Base-by-base conservation (phyloP, 2,888 invertebrate species). In the Metallyticus violacea region DNA sequence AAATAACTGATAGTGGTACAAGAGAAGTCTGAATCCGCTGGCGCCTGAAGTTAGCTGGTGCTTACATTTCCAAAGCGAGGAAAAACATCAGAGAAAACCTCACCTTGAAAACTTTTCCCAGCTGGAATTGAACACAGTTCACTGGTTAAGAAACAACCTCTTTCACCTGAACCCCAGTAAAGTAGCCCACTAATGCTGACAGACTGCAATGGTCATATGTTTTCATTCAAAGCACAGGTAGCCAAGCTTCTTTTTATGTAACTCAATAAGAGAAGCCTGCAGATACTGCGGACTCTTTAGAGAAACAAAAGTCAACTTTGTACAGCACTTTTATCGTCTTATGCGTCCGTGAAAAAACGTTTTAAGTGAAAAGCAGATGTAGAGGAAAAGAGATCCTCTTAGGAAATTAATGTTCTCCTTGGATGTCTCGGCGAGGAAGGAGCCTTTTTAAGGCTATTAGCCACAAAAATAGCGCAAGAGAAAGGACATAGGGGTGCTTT, bases 381-480 rank as follows among this genome's bases (percentile, higher is more conserved):
- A 85, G 40, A 26, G 30, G 83, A 9, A 77, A 29, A 26, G 80
- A 85, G 86, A 87, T 87, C 87, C 87, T 87, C 86, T 87, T 87
- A 87, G 85, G 81, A 87, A 87, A 86, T 86, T 87, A 86, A 81
- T 85, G 86, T 79, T 79, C 26, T 26, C 29, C n/a, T 30, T 30
- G 79, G 85, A 80, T 77, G 77, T 40, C 26, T 77, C n/a, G 30
- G n/a, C 81, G 79, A 62, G 40, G 15, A 15, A 62, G 40, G 40
- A 62, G 40, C 27, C 81, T 82, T 86, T 83, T 79, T 86, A 86
- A 86, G 82, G 79, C 86, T 79, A 82, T 86, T 86, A 85, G 62
- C 62, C 76, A 62, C 62, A 83, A 83, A 83, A 62, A 83, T 76
- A 76, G 62, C 83, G 76, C 40, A 62, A 76, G 27, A 83, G 76